Evolutionary conservation across 1,140 invertebrate genomes (phyloP).

Genomic region (Phymorhynchus buccinoides): DNA sequence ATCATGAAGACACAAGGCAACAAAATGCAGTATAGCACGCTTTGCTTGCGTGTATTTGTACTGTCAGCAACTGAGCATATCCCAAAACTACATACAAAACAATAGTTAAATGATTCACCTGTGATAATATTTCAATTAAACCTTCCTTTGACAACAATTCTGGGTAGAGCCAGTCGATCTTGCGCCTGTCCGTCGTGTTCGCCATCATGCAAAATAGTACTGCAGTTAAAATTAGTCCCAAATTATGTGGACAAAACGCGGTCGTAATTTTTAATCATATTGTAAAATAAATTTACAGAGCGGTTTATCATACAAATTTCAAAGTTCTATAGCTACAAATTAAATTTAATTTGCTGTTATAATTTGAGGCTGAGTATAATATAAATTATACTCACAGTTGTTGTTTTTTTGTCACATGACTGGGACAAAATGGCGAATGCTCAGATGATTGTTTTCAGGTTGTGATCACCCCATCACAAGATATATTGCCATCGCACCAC

Average conservation of each 20-base stretch:
- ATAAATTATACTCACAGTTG: no score
- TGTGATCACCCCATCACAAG: background rate
- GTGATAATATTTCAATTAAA: slow-evolving; percentile 36
- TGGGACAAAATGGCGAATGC: slow-evolving; percentile 34
- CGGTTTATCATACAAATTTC: background rate
- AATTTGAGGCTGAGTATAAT: no score
- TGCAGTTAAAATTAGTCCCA: background rate
- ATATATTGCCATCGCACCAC: background rate
- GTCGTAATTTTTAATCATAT: background rate
- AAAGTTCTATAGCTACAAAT: background rate
- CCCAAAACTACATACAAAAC: no score
- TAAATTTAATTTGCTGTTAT: no score
- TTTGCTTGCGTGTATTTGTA: no score
- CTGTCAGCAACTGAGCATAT: no score
- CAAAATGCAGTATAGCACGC: no score
- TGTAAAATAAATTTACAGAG: background rate
- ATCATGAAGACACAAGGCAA: no score
- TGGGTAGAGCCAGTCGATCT: slow-evolving; percentile 44
- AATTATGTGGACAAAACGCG: background rate
- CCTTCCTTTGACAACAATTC: slow-evolving; percentile 44
- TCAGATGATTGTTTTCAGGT: background rate
- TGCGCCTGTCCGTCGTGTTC: slow-evolving; percentile 1
- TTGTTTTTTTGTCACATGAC: slow-evolving; percentile 36
- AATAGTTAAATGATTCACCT: slow-evolving; percentile 20
- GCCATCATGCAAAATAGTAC: slow-evolving; percentile 31